Percentiles rank a stretch among this genome's conserved stretches.
These are phyloP conservation scores for Drosophila mauritiana DNA, from an alignment of 1,140 invertebrate genomes.

Conservation along the genomic window DNA sequence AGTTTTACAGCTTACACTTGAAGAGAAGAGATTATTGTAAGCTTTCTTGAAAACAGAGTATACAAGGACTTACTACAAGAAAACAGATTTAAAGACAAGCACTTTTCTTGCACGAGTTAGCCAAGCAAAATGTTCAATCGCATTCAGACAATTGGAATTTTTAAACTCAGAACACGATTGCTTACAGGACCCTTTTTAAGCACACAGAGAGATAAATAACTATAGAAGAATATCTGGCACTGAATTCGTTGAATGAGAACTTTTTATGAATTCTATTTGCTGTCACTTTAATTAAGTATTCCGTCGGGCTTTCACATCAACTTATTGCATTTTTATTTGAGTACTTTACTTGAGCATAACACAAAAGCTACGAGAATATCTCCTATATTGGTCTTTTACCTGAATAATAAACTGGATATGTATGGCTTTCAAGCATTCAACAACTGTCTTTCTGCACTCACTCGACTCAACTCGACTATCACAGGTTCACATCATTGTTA, in stretches of 20 bases:
- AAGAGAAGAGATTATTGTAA: conserved; percentile 19
- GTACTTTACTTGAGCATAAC: too few species aligned
- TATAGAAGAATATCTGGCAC: too few species aligned
- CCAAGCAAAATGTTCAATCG: background rate
- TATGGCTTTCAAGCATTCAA: conserved; percentile 10
- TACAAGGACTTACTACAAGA: background rate
- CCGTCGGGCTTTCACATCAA: too few species aligned
- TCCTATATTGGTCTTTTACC: conserved; percentile 2
- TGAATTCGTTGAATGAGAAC: too few species aligned
- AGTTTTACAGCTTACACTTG: conserved; percentile 12
- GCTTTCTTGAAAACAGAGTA: background rate
- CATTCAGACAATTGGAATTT: conserved; percentile 15
- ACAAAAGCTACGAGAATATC: conserved; percentile 4
- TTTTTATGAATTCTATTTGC: too few species aligned
- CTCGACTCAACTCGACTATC: conserved; percentile 8
- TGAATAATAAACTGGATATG: conserved; percentile 15
- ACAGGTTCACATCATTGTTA: conserved; percentile 24
- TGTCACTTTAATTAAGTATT: too few species aligned
- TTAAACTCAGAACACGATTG: background rate
- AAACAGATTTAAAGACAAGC: background rate
- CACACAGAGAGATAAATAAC: too few species aligned
- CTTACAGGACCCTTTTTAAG: background rate
- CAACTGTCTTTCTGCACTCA: background rate
- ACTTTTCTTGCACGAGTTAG: background rate
- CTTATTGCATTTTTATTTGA: too few species aligned